These are phyloP conservation scores for Leistus spinibarbis DNA, from an alignment of 2,888 invertebrate species.

Conservation along the genomic window DNA sequence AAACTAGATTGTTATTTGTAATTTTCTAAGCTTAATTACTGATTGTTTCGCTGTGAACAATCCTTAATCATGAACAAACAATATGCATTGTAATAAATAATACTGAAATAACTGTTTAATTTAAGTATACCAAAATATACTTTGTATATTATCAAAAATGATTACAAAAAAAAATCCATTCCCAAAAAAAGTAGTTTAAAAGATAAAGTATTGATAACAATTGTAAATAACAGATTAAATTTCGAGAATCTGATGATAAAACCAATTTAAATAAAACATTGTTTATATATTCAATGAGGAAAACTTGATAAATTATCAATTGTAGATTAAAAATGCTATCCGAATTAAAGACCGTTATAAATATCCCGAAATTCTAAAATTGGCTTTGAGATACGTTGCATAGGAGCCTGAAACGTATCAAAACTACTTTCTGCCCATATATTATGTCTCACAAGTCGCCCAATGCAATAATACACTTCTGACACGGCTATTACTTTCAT, in stretches of 20 bases:
- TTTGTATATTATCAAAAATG: no score
- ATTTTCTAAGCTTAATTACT: no score
- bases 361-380: not conserved
- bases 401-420: slow-evolving; percentile 4
- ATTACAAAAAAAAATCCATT: not conserved
- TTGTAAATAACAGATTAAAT: not conserved
- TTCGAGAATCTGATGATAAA: not conserved
- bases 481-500: not conserved
- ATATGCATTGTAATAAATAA: no score
- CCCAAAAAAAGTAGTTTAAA: not conserved
- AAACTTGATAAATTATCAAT: not conserved
- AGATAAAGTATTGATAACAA: not conserved
- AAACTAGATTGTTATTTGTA: no score
- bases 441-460: slow-evolving; percentile 10
- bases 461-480: slow-evolving; percentile 1
- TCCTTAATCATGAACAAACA: no score
- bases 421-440: slow-evolving; percentile 21
- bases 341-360: not conserved
- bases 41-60: no score
- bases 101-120: no score
- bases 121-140: not conserved
- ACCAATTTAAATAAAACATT: not conserved
- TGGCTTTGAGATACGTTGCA: not conserved
- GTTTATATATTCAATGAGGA: not conserved
- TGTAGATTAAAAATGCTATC: not conserved